Conservation (phyloP, 2,113 vertebrate genomes). For the Coptodon rendalli region DNA sequence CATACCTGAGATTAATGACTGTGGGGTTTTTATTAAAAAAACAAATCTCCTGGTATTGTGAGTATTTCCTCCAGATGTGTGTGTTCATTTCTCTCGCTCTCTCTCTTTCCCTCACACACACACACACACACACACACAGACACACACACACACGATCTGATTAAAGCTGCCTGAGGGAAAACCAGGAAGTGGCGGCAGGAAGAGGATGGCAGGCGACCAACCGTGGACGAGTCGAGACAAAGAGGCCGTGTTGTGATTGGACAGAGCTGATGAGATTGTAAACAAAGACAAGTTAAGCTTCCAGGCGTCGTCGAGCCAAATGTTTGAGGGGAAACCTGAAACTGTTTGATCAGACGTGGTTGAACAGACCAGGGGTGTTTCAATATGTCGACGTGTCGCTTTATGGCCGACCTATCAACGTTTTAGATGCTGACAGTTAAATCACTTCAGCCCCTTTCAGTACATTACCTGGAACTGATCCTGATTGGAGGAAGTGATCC, state of each 20-base stretch:
- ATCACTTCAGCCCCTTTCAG: background rate
- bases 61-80: background rate
- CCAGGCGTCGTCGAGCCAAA: background rate
- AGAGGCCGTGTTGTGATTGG: background rate
- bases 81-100: background rate
- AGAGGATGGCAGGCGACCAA: background rate
- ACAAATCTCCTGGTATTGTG: background rate
- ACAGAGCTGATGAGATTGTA: background rate
- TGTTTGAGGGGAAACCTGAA: background rate
- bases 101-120: background rate
- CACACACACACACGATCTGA: background rate
- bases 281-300: background rate
- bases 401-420: background rate
- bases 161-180: background rate
- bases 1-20: background rate
- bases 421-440: background rate
- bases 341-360: background rate
- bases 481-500: background rate
- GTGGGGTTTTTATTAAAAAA: background rate
- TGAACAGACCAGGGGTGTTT: background rate
- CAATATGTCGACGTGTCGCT: background rate
- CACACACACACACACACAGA: background rate
- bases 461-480: background rate
- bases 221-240: background rate
- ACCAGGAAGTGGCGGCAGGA: background rate